Conservation (phyloP, 1,140 invertebrate genomes). For the roundworm (Caenorhabditis elegans) region WBcel235 BX284605.5:9117001-9117500, state of each 20-base stretch:
- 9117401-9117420: slow-evolving; percentile 80
- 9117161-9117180: not conserved
- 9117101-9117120: slow-evolving; percentile 34
- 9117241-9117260: slow-evolving; percentile 33
- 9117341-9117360: slow-evolving; percentile 47
- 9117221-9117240: slow-evolving; percentile 34
- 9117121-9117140: not conserved
- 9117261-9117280: not conserved
- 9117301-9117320: too few species aligned
- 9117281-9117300: not conserved
- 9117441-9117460: slow-evolving; percentile 74
- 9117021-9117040: slow-evolving; percentile 18
- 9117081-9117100: slow-evolving; percentile 27
- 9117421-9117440: slow-evolving; percentile 81
- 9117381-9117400: slow-evolving; percentile 75
- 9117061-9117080: not conserved
- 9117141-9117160: not conserved
- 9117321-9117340: too few species aligned
- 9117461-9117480: slow-evolving; percentile 70
- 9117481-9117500: slow-evolving; percentile 75
- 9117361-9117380: slow-evolving; percentile 53
- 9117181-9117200: not conserved
- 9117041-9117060: not conserved
- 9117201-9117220: slow-evolving; percentile 6
- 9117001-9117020: not conserved